Conservation (phyloP, 2,888 invertebrate genomes). For the Agrochola circellaris region DNA sequence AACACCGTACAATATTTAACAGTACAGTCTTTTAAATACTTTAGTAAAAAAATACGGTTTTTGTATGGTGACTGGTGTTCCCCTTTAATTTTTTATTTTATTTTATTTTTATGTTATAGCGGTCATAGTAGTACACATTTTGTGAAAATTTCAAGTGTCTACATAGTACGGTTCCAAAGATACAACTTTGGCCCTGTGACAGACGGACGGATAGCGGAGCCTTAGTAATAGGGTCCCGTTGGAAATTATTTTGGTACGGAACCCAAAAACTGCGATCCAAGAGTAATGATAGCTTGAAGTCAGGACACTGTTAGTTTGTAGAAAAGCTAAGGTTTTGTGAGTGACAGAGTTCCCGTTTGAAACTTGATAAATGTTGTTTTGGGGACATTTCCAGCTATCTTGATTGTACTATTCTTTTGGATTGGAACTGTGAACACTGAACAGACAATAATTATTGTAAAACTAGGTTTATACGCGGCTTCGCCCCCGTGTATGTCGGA, state of each 20-base stretch:
- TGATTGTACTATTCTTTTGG: background rate
- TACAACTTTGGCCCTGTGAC: background rate
- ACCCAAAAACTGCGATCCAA: constrained; percentile 51
- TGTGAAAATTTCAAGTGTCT: background rate
- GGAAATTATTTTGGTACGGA: background rate
- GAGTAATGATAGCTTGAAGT: constrained; percentile 56
- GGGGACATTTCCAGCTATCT: constrained; percentile 24
- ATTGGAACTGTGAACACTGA: background rate
- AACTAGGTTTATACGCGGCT: background rate
- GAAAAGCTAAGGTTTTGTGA: constrained; percentile 10
- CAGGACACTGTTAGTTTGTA: constrained; percentile 28
- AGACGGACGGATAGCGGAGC: background rate
- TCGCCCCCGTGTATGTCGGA: background rate
- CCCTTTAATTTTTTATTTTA: background rate
- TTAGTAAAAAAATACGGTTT: background rate
- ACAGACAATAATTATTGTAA: background rate
- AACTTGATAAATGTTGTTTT: constrained; percentile 48
- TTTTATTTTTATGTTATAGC: background rate
- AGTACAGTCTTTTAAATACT: background rate
- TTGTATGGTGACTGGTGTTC: background rate
- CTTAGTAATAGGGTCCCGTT: background rate
- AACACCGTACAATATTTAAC: background rate
- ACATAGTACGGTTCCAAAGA: background rate
- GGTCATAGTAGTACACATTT: background rate
- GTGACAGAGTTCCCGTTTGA: constrained; percentile 36